Base-by-base conservation (phyloP, 2,797 vertebrate genomes). In the Fratercula arctica region DNA sequence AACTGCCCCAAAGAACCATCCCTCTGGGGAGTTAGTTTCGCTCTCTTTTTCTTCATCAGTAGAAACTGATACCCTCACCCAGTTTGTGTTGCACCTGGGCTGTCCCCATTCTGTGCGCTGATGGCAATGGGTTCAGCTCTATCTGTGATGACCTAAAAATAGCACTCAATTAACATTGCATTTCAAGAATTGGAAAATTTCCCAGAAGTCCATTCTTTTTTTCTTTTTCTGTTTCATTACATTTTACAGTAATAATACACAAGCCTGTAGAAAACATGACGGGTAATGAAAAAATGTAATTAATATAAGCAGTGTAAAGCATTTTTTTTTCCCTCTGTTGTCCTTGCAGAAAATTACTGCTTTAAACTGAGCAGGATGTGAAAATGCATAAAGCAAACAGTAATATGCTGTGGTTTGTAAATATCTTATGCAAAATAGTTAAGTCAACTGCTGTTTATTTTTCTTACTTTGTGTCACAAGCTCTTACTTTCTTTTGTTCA, bases 101-200 rank as follows among this genome's bases (percentile, higher is more conserved):
- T 94, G 96, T 96, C 94, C 97, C 97, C 95, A 81, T 98, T 96
- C 96, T 95, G 85, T 95, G 92, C 15, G 23, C 95, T 90, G 94
- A 97, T 96, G 96, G 97, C 97, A 93, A 88, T 70, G 95, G 97
- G 97, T 98, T 97, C 97, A 95, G 93, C 90, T 97, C 97, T 98
- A 89, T 97, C 97, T 97, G 93, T 95, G 93, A 90, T 94, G 96
- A 93, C 98, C 98, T 98, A 98, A 98, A 98, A 98, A 98, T 98
- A 98, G 97, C 98, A 98, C 97, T 98, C 98, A 98, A 98, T 98
- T 98, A 98, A 98, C 98, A 98, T 97, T 98, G 98, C 98, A 98
- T 98, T 98, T 98, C 98, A 98, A 98, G 98, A 98, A 98, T 98
- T 98, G 98, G 98, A 98, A 98, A 98, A 98, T 98, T 98, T 98